Evolutionary conservation across 1,140 invertebrate genomes (phyloP), one percentile per base, ranked within the genome.

Genomic region (Drosophila eugracilis): DNA sequence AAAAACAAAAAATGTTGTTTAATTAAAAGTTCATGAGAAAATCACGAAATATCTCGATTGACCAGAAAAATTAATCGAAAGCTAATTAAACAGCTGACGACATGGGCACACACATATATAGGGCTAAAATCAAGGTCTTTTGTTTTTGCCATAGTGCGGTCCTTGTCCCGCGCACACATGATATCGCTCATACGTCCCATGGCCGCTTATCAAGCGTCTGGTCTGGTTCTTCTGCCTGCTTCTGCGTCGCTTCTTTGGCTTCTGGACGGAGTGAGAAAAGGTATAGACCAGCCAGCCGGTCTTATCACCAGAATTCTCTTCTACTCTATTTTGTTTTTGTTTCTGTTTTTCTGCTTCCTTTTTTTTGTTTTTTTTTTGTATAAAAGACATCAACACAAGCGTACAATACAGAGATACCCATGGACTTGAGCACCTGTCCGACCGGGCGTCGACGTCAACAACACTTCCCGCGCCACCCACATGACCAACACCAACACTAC

Each of bases 31-130:
- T 52, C 26, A 67, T 66, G n/a, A 28, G 39, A 77, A 69, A 75
- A 55, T 55, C 26, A 19, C 52, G 24, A 39, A 44, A 26, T 65
- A 30, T 30, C 4, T 53, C 63, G 60, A 53, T 66, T 67, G 63
- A 53, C 63, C 36, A 76, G 62, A 77, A 55, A 55, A 85, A 85
- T 80, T 70, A 77, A 85, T 75, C 83, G 67, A 81, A 78, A 88
- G 78, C 77, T 78, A 86, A 86, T 86, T 88, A 86, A 86, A 59
- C 74, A 88, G 77, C 77, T 86, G 77, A 88, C 77, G 69, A 59
- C 47, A 60, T 41, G 45, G 48, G 37, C 53, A 42, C 57, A 72
- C 55, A 17, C 48, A 54, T 10, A 1, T 39, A 19, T 15, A 36
- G 34, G 24, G 55, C 7, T 26, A 15, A 58, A 60, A 80, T 63